These are phyloP conservation scores for Rattus norvegicus DNA, from an alignment of 2,113 vertebrate genomes.

Conservation along the genomic window GRCr8 NC_086022.1:134432501-134433000, in stretches of 20 bases:
- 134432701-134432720: constrained; percentile 99
- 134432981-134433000: constrained; percentile 96
- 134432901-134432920: constrained; percentile 92
- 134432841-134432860: constrained; percentile 96
- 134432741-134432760: constrained; percentile 98
- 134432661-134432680: constrained; percentile 99
- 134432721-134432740: constrained; percentile 99
- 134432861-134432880: constrained; percentile 97
- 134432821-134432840: constrained; percentile 96
- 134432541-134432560: neutral
- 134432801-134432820: constrained; percentile 98
- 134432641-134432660: constrained; percentile 84
- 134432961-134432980: constrained; percentile 97
- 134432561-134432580: neutral
- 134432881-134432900: constrained; percentile 98
- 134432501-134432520: neutral
- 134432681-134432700: constrained; percentile 99
- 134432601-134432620: constrained; percentile 14
- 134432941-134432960: constrained; percentile 92
- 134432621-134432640: constrained; percentile 77
- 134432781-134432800: constrained; percentile 99
- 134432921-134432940: constrained; percentile 92
- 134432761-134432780: constrained; percentile 99
- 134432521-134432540: neutral
- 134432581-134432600: neutral